A percentile compares a stretch with the other conserved stretches of the same genome.
phyloP scores from a whole-genome alignment of 2,888 invertebrate species.

The Lasioglossum morio region DNA sequence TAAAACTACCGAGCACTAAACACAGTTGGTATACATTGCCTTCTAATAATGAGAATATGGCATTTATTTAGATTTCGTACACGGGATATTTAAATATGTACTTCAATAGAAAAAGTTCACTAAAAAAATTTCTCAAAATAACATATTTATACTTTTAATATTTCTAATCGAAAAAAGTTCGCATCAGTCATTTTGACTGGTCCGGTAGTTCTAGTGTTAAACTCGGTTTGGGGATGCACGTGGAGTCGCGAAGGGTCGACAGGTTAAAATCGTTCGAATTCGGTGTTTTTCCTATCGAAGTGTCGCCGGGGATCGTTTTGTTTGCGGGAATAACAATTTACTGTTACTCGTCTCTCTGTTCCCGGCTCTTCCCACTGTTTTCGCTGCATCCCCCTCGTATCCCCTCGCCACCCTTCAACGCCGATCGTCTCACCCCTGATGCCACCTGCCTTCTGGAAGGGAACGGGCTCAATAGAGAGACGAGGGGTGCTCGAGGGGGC shows the following conservation, averaged over 20 bases:
- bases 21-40: too few species aligned
- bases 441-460: slow-evolving; percentile 57
- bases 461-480: slow-evolving; percentile 54
- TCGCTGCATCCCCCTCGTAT: slow-evolving; percentile 14
- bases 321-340: slow-evolving; percentile 54
- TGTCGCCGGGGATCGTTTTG: slow-evolving; percentile 4
- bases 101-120: too few species aligned
- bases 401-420: background rate
- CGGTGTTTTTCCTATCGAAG: background rate
- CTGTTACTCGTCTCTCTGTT: slow-evolving; percentile 26
- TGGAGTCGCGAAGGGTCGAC: background rate
- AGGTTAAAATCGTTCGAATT: background rate
- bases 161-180: too few species aligned
- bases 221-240: background rate
- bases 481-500: slow-evolving; percentile 49
- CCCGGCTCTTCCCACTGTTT: slow-evolving; percentile 22
- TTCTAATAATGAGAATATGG: too few species aligned
- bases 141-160: too few species aligned
- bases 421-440: slow-evolving; percentile 28
- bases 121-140: too few species aligned
- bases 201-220: too few species aligned
- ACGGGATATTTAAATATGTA: too few species aligned
- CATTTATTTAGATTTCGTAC: too few species aligned
- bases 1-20: too few species aligned
- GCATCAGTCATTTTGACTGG: too few species aligned